Evolutionary conservation across 2,113 vertebrate species (phyloP).

Genomic region (Uria aalge): DNA sequence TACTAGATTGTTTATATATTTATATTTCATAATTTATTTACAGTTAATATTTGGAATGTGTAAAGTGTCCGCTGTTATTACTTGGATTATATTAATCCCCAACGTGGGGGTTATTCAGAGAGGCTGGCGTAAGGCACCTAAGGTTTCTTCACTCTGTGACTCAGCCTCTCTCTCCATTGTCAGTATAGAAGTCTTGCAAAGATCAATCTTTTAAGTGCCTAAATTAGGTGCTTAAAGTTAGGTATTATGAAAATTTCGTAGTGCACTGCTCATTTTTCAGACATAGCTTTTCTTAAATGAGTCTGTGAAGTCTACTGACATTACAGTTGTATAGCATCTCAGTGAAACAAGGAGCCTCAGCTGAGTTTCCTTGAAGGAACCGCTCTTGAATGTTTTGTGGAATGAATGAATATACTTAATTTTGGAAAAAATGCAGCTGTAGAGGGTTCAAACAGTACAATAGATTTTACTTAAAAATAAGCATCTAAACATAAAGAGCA

Average conservation of each 20-base stretch:
- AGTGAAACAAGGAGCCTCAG: neutral
- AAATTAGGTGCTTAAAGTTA: neutral
- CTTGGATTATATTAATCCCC: neutral
- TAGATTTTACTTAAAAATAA: neutral
- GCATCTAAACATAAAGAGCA: neutral
- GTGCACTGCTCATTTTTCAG: neutral
- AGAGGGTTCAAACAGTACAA: neutral
- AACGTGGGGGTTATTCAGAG: neutral
- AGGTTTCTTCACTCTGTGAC: neutral
- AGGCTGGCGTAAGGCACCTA: neutral
- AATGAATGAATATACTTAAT: neutral
- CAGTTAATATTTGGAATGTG: neutral
- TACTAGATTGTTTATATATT: neutral
- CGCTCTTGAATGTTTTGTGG: neutral
- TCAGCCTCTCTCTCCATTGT: neutral
- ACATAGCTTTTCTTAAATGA: neutral
- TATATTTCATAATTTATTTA: neutral
- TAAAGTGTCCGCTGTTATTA: neutral
- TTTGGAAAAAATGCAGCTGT: neutral
- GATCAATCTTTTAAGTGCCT: neutral
- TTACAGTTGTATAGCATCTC: neutral
- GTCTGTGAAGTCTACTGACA: neutral
- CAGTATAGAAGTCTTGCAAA: neutral
- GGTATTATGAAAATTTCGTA: neutral
- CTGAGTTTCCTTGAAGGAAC: slow-evolving; percentile 17